phyloP scores from a whole-genome alignment of 2,797 vertebrate species.

The Valencia hispanica region DNA sequence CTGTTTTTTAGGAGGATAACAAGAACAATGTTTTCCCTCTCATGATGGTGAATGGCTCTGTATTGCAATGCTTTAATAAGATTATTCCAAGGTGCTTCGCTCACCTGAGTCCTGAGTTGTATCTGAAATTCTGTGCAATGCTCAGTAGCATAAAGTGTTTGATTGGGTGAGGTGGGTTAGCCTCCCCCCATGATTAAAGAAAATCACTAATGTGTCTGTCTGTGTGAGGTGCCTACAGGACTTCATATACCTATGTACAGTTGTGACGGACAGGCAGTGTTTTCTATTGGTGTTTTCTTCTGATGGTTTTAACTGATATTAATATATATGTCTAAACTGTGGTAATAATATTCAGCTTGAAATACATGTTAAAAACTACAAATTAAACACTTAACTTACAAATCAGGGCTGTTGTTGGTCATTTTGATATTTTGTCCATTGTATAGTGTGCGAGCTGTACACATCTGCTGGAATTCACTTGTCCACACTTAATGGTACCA shows the following conservation, averaged over 20 bases:
- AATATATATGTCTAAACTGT: slow-evolving; percentile 94
- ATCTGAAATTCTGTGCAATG: slow-evolving; percentile 60
- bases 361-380: slow-evolving; percentile 95
- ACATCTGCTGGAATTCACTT: background rate
- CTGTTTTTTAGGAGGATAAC: slow-evolving; percentile 74
- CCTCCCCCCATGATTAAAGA: slow-evolving; percentile 20
- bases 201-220: slow-evolving; percentile 11
- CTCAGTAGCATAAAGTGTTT: background rate
- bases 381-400: slow-evolving; percentile 83
- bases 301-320: slow-evolving; percentile 87
- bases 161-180: background rate
- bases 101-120: slow-evolving; percentile 46
- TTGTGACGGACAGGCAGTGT: slow-evolving; percentile 70
- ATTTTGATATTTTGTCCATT: background rate
- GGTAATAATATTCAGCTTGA: slow-evolving; percentile 91
- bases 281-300: slow-evolving; percentile 83
- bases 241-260: slow-evolving; percentile 65
- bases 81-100: slow-evolving; percentile 69
- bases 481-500: too few species aligned
- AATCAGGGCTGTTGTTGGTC: slow-evolving; percentile 13
- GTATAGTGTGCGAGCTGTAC: background rate
- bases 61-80: slow-evolving; percentile 82
- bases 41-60: slow-evolving; percentile 79
- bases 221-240: slow-evolving; percentile 45
- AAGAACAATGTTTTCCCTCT: slow-evolving; percentile 69